Conservation (phyloP, 1,140 invertebrate genomes). For the Drosophila obscura region DNA sequence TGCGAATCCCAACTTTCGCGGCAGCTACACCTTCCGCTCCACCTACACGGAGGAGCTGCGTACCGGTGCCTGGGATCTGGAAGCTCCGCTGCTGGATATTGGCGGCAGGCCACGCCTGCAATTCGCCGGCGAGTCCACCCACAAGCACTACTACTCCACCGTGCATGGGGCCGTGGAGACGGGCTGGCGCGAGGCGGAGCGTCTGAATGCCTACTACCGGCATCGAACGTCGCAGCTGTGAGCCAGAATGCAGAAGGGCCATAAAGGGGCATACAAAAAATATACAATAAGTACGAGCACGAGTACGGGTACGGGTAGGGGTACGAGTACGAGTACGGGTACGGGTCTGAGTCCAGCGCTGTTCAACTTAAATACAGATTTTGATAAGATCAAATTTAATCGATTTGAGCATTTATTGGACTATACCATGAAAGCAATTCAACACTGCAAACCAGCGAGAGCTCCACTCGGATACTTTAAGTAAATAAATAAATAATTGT, state of each 20-base stretch:
- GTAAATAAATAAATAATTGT: no score
- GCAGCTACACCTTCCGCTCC: conserved; percentile 89
- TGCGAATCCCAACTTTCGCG: conserved; percentile 87
- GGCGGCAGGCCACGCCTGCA: conserved; percentile 85
- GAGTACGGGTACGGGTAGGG: no score
- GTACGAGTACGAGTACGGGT: no score
- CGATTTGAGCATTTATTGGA: no score
- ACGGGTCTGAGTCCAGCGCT: no score
- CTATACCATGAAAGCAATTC: no score
- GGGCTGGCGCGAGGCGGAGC: conserved; percentile 91
- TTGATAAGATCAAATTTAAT: no score
- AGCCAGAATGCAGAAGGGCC: background rate
- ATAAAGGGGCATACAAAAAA: no score
- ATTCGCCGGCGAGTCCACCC: conserved; percentile 90
- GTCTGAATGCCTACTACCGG: conserved; percentile 65
- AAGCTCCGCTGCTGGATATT: conserved; percentile 85
- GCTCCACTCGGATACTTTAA: no score
- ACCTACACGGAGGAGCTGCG: conserved; percentile 85
- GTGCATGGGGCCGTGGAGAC: conserved; percentile 92
- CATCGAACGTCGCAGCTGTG: conserved; percentile 44
- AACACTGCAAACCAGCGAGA: no score
- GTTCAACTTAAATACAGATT: no score
- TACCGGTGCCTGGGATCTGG: conserved; percentile 85
- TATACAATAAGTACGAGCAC: background rate
- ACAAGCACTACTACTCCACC: conserved; percentile 88